Percentiles rank a stretch among this genome's conserved stretches.
Conservation (phyloP, 2,888 invertebrate genomes). For the Caenorhabditis afra region DNA sequence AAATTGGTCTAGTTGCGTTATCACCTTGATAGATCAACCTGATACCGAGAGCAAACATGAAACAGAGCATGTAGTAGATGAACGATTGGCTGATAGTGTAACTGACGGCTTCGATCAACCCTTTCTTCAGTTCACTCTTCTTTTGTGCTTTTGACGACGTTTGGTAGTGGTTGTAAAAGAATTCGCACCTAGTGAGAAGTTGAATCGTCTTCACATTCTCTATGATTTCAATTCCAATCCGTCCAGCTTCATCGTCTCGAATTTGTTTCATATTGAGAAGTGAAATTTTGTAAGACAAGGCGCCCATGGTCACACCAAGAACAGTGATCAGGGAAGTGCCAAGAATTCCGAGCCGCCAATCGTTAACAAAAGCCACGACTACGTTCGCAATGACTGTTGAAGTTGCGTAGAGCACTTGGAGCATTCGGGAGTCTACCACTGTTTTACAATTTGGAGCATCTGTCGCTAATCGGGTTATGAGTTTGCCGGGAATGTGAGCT, state of each 20-base stretch:
- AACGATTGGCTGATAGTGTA: conserved; percentile 64
- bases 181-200: conserved; percentile 80
- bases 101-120: conserved; percentile 57
- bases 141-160: conserved; percentile 45
- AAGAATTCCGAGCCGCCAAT: conserved; percentile 79
- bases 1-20: conserved; percentile 54
- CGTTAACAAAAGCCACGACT: conserved; percentile 81
- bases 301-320: conserved; percentile 79
- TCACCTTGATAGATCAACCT: conserved; percentile 63
- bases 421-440: conserved; percentile 80
- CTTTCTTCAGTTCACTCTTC: conserved; percentile 53
- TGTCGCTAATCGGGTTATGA: conserved; percentile 81
- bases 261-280: conserved; percentile 62
- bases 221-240: conserved; percentile 81
- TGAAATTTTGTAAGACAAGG: conserved; percentile 81
- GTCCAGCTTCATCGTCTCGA: conserved; percentile 82
- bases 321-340: conserved; percentile 78
- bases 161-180: conserved; percentile 79
- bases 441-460: conserved; percentile 82
- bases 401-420: conserved; percentile 80
- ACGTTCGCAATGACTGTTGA: conserved; percentile 81
- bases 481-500: conserved; percentile 80
- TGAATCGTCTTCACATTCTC: conserved; percentile 82
- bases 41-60: conserved; percentile 67
- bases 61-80: conserved; percentile 69